phyloP scores from a whole-genome alignment of 2,888 invertebrate species.

The Antheraea yamamai region DNA sequence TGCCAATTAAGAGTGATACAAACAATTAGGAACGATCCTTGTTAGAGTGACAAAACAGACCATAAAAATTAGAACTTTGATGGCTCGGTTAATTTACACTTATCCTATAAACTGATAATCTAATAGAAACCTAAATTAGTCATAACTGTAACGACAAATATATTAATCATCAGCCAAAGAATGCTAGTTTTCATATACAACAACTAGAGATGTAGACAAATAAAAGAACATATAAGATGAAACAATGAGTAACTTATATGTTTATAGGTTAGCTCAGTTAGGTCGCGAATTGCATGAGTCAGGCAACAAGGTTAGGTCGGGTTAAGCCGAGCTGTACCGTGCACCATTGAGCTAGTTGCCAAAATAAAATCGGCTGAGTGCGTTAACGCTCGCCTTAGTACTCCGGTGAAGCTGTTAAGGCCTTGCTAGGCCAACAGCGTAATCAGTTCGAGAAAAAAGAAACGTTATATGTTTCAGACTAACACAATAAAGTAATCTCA shows the following conservation, averaged over 20 bases:
- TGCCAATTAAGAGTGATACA: background rate
- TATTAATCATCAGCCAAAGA: background rate
- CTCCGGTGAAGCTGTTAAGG: no score
- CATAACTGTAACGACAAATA: background rate
- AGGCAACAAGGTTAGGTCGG: no score
- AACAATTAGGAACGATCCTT: background rate
- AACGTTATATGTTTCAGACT: background rate
- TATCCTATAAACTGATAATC: background rate
- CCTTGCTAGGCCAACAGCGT: no score
- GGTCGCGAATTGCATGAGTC: no score
- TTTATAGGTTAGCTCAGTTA: background rate
- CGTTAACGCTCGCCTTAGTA: no score
- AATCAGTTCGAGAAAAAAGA: no score
- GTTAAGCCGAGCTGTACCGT: no score
- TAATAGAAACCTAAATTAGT: background rate
- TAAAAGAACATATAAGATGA: background rate
- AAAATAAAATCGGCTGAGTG: no score
- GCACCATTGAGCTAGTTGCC: no score
- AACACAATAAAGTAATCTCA: background rate
- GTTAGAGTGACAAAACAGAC: background rate
- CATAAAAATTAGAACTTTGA: background rate
- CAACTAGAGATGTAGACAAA: background rate
- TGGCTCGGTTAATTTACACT: background rate
- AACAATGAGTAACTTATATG: background rate
- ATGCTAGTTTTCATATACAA: background rate